Evolutionary conservation across 1,140 invertebrate species (phyloP).

Genomic region (Holotrichia oblita): DNA sequence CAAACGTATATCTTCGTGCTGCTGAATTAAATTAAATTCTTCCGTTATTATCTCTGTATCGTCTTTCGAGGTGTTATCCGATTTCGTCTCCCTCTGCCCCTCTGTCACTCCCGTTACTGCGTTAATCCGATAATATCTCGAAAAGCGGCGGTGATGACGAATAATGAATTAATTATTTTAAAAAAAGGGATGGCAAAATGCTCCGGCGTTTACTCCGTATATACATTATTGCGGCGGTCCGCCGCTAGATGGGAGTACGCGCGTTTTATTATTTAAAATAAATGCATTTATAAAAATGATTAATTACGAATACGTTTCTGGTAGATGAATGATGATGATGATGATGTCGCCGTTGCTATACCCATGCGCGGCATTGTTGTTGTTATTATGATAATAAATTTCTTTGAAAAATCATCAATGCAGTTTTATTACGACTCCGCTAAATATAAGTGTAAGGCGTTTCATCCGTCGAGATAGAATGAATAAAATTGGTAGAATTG

Average conservation of each 20-base stretch:
- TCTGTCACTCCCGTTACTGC: neutral
- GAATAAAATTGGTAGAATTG: no score
- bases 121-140: neutral
- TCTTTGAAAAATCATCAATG: no score
- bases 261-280: neutral
- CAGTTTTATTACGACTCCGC: no score
- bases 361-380: neutral
- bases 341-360: no score
- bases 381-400: no score
- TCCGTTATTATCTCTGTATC: neutral
- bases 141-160: no score
- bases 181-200: constrained; percentile 11
- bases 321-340: no score
- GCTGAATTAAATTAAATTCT: neutral
- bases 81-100: neutral
- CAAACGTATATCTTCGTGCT: neutral
- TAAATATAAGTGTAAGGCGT: no score
- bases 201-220: neutral
- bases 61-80: neutral
- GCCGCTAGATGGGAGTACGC: neutral
- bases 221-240: no score
- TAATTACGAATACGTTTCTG: no score
- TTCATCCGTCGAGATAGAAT: no score
- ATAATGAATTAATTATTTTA: neutral
- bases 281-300: no score